Percentiles rank a stretch among this genome's conserved stretches.
phyloP scores from a whole-genome alignment of 2,888 invertebrate species.

The Agrotis puta region DNA sequence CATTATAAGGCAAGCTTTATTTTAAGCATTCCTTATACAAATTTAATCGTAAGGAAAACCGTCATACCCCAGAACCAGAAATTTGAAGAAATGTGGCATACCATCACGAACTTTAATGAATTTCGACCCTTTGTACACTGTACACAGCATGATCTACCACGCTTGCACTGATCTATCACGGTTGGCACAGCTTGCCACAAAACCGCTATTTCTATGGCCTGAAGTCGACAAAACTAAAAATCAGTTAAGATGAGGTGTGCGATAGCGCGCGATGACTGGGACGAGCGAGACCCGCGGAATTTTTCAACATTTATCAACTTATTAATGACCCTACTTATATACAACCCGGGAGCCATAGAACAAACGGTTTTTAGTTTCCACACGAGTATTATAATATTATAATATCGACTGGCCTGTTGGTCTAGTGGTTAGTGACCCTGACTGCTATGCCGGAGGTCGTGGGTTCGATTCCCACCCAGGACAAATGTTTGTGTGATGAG shows the following conservation, averaged over 20 bases:
- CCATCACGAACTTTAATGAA: too few relatives aligned
- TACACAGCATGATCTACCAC: too few relatives aligned
- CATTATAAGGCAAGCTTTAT: too few relatives aligned
- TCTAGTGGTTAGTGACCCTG: too few relatives aligned
- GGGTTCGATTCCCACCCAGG: too few relatives aligned
- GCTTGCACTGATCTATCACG: too few relatives aligned
- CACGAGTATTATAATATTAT: not conserved
- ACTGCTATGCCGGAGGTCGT: too few relatives aligned
- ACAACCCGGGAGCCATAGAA: constrained; percentile 22
- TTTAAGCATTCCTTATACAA: too few relatives aligned
- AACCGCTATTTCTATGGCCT: constrained; percentile 35
- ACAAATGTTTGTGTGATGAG: too few relatives aligned
- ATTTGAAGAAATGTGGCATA: not conserved
- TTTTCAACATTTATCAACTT: constrained; percentile 76
- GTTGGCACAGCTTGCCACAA: not conserved
- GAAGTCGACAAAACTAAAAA: constrained; percentile 65
- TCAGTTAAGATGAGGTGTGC: constrained; percentile 70
- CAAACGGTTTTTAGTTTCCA: constrained; percentile 13
- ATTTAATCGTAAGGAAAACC: not conserved
- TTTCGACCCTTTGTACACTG: too few relatives aligned
- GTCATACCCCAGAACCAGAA: not conserved
- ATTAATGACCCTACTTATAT: constrained; percentile 59
- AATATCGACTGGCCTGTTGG: too few relatives aligned
- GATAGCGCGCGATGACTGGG: constrained; percentile 72
- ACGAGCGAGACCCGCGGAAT: constrained; percentile 71